Evolutionary conservation across 2,113 vertebrate species (phyloP).

Genomic region (Meleagris gallopavo): DNA sequence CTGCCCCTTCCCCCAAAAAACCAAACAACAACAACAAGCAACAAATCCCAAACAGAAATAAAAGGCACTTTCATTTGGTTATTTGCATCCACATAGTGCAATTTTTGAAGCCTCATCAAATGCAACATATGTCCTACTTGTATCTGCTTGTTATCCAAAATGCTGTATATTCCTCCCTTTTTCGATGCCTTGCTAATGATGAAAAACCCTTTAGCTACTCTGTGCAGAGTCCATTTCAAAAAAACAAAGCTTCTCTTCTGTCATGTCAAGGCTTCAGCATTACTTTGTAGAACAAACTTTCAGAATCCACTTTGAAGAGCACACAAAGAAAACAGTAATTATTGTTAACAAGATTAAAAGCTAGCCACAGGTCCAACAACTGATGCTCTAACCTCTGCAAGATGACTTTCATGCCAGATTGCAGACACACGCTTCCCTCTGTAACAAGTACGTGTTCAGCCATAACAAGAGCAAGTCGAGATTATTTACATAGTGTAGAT

Average conservation of each 20-base stretch:
- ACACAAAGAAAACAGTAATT: not conserved
- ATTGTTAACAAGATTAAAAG: constrained; percentile 48
- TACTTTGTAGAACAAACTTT: constrained; percentile 1
- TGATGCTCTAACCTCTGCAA: constrained; percentile 35
- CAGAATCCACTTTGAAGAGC: not conserved
- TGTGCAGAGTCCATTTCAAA: not conserved
- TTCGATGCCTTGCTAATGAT: not conserved
- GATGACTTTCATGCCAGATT: constrained; percentile 31
- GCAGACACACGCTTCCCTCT: constrained; percentile 9
- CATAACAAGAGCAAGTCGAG: not conserved
- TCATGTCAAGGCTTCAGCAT: constrained; percentile 1
- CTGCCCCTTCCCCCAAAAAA: not conserved
- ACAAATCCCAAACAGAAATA: not conserved
- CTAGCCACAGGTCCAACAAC: not conserved
- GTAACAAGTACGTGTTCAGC: not conserved
- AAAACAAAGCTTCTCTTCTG: not conserved
- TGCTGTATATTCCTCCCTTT: not conserved
- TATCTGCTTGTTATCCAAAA: not conserved
- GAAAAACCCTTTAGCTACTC: constrained; percentile 13
- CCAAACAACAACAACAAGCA: no score
- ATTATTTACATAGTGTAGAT: not conserved
- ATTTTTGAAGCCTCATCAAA: constrained; percentile 32
- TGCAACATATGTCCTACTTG: not conserved
- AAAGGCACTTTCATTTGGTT: constrained; percentile 23
- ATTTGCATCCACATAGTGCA: not conserved